Evolutionary conservation across 2,113 vertebrate species (phyloP).

Genomic region (Rhombomys opimus): DNA sequence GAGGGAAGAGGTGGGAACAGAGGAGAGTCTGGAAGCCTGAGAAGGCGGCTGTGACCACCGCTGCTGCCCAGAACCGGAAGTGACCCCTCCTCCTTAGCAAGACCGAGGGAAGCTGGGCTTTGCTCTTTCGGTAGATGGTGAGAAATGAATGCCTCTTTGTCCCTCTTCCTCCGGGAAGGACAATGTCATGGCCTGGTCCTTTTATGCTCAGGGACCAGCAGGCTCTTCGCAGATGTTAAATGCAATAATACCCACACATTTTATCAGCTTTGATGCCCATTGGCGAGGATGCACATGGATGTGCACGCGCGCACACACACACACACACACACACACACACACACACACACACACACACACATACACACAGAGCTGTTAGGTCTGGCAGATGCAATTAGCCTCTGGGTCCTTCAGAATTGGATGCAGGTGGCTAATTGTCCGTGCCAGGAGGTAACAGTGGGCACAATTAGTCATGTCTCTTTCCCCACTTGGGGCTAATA

Average conservation of each 20-base stretch:
- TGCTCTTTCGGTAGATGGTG: neutral
- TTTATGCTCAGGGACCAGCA: neutral
- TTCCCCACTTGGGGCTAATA: constrained; percentile 42
- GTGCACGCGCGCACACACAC: accelerated
- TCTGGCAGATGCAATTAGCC: constrained; percentile 79
- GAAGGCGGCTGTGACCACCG: accelerated
- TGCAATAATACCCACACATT: neutral
- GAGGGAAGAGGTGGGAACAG: neutral
- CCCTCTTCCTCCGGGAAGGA: neutral
- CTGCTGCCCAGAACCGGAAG: accelerated
- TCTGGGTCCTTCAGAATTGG: constrained; percentile 76
- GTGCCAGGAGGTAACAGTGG: constrained; percentile 76
- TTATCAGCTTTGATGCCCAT: neutral
- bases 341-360: neutral
- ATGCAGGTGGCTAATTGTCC: constrained; percentile 82
- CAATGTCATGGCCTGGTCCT: neutral
- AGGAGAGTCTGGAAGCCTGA: neutral
- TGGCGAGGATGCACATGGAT: neutral
- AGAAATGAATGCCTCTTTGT: neutral
- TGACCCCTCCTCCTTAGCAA: neutral
- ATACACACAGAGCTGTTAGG: neutral
- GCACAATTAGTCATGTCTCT: constrained; percentile 74
- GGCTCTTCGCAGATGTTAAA: neutral
- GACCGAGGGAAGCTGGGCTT: neutral
- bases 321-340: accelerated